Evolutionary conservation across 2,797 vertebrate species (phyloP), one percentile per base, ranked within the genome.

Genomic region (Crocodylus rhombifer): DNA sequence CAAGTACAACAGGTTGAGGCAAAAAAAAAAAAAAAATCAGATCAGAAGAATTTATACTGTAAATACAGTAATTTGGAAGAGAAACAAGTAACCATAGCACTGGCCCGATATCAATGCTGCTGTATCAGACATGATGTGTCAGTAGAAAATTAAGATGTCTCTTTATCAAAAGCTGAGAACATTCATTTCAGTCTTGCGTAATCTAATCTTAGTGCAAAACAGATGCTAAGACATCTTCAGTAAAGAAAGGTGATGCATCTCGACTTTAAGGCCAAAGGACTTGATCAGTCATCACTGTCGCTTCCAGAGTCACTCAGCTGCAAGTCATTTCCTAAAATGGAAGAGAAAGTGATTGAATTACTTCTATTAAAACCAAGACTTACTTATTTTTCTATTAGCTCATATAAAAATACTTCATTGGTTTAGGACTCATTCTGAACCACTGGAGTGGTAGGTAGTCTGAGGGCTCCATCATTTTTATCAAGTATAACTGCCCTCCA

Each of bases 231-330:
- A 92, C 60, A 67, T 80, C 83, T 97, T 97, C 96, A 96, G 87
- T 91, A 93, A 94, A 89, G 67, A 95, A 91, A 96, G 91, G 91
- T 94, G 95, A 93, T 96, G 87, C n/a, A 55, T 89, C 81, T 88
- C 86, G 84, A 86, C 67, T 25, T 96, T 95, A 96, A 95, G 96
- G 95, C 79, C 91, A 91, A 94, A 89, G 42, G 88, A 78, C 81
- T 90, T 96, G 94, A 88, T 99, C 97, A 99, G 97, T 99, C 98
- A 92, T 99, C 99, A 89, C 99, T 99, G 94, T 99, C 99, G 9
- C 99, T 99, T 96, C 98, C 99, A 73, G 99, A 99, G 91, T 99
- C 99, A 94, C 99, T 99, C 95, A 99, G 98, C 97, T 99, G 99
- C 87, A 99, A 98, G 97, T 99, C 99, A 77, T 97, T 99, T 97